Base-by-base conservation (phyloP, 23 tunicate species). In the Styela clava region DNA sequence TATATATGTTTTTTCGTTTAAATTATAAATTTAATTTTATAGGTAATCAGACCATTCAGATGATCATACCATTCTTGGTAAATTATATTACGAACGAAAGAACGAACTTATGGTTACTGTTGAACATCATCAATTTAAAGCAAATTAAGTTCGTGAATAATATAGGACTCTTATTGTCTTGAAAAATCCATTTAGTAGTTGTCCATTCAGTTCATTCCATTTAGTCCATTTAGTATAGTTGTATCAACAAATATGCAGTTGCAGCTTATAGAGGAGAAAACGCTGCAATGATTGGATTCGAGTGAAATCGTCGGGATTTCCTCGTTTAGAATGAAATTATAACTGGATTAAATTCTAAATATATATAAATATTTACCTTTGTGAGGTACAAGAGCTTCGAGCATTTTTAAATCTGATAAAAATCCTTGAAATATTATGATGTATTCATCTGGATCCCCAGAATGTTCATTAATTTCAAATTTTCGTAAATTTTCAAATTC, bases 371-470 rank as follows among this genome's bases (percentile, higher is more conserved):
- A 44, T 44, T 44, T 44, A 44, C 56, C 56, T 44, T 12, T 7
- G 56, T 44, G 56, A 5, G 56, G 56, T 12, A 44, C 56, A 12
- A 44, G 56, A 44, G 56, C 56, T 44, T 44, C 56, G 12, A 44
- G 56, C 56, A 44, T 44, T 12, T 44, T 44, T 5, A 71, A 34
- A 32, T 71, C 77, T 5, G 77, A 26, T 21, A 30, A 21, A 32
- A 30, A 71, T 26, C 77, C 77, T 27, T 71, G 35, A 32, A 71
- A 71, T 18, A 32, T 71, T 71, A 71, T 7, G 23, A 71, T 35
- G 29, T 71, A 71, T 26, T 71, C 77, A 16, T 71, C 77, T 3
- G 77, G 56, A 44, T 44, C 56, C 12, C 12, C 56, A 44, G 56
- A 44, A 5, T 44, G 56, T 7, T 44, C 12, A 44, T 44, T 44